A percentile compares a stretch with the other conserved stretches of the same genome.
These are phyloP conservation scores for Herpetotheres cachinnans DNA, from an alignment of 2,113 vertebrate genomes.

Conservation along the genomic window DNA sequence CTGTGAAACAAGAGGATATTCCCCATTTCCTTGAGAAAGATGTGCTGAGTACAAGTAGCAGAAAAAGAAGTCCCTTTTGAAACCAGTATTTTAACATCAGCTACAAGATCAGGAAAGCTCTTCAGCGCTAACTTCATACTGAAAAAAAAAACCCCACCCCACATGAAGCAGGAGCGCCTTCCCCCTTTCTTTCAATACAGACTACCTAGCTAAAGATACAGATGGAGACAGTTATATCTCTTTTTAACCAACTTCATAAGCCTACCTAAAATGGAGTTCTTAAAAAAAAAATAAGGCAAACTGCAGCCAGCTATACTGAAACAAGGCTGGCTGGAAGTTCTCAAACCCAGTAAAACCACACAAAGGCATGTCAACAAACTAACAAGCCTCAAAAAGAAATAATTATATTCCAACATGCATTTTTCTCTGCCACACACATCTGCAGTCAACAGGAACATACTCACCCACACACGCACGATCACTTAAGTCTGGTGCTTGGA, in stretches of 20 bases:
- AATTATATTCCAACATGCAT: neutral
- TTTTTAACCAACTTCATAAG: neutral
- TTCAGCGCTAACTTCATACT: neutral
- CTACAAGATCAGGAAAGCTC: neutral
- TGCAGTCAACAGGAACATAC: neutral
- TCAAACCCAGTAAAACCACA: neutral
- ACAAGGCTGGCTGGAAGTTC: neutral
- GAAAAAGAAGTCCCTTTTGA: neutral
- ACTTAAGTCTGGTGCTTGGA: neutral
- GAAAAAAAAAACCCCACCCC: accelerated
- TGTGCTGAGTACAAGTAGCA: neutral
- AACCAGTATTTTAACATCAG: neutral
- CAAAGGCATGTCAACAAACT: neutral
- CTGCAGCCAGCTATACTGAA: neutral
- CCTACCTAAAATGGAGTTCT: neutral
- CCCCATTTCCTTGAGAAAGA: neutral
- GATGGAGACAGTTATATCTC: neutral
- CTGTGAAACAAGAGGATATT: neutral
- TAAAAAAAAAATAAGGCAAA: neutral
- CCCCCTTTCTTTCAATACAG: neutral
- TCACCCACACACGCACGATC: accelerated
- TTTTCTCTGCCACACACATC: neutral
- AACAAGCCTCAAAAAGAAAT: neutral
- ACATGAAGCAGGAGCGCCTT: neutral
- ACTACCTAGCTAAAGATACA: neutral